These are phyloP conservation scores for Mustelus asterias DNA, from an alignment of 2,113 vertebrate species.

Conservation along the genomic window DNA sequence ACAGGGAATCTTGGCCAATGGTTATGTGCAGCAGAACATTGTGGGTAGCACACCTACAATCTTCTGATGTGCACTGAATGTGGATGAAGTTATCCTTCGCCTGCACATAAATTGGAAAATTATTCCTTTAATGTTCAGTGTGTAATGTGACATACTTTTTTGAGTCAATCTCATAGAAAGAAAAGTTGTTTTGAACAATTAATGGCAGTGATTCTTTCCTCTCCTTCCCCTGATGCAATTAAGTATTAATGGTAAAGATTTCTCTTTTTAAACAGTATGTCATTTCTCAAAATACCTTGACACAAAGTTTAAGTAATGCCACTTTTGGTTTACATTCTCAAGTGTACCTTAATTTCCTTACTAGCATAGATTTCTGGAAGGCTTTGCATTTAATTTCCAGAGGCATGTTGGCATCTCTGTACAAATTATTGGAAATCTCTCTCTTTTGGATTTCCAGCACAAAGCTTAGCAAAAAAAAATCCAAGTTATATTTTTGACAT, in stretches of 20 bases:
- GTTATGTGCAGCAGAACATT: too few relatives aligned
- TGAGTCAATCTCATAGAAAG: background rate
- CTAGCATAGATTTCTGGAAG: too few relatives aligned
- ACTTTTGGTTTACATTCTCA: background rate
- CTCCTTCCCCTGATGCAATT: background rate
- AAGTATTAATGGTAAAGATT: background rate
- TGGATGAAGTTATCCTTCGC: too few relatives aligned
- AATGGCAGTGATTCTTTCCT: background rate
- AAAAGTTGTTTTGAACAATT: background rate
- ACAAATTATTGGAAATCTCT: background rate
- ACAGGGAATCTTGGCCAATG: too few relatives aligned
- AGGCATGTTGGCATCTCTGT: background rate
- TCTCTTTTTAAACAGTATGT: background rate
- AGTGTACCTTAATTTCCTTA: background rate
- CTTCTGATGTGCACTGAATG: too few relatives aligned
- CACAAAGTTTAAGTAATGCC: background rate
- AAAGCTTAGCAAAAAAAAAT: background rate
- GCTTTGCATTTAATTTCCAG: too few relatives aligned
- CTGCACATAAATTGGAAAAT: background rate
- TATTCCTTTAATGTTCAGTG: background rate
- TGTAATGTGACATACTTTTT: background rate
- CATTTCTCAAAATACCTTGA: background rate
- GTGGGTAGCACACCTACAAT: too few relatives aligned
- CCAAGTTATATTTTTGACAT: background rate
- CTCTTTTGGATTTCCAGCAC: background rate